Conservation (phyloP, 2,797 vertebrate species). For the Avahi laniger region DNA sequence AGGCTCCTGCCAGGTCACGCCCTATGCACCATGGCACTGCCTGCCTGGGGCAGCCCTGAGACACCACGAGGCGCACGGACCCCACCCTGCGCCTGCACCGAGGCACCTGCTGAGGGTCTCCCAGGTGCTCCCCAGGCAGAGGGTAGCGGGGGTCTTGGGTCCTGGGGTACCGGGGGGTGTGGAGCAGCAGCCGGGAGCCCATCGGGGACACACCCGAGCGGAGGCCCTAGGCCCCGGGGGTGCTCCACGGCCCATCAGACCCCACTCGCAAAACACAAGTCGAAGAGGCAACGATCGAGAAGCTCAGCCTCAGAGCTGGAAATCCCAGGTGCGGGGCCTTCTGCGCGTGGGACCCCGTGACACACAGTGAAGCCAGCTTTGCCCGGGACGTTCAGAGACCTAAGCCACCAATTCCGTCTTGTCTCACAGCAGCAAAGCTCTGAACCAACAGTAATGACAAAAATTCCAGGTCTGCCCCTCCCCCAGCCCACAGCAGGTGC, state of each 20-base stretch:
- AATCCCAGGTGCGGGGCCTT: neutral
- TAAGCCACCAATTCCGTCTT: neutral
- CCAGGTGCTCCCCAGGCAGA: neutral
- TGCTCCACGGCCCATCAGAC: neutral
- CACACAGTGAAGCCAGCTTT: neutral
- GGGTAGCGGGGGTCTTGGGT: neutral
- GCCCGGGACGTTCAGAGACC: neutral
- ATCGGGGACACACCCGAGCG: neutral
- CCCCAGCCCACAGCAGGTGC: neutral
- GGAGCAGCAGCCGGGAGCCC: neutral
- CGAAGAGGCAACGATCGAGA: neutral
- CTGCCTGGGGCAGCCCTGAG: neutral
- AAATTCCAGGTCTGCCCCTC: neutral
- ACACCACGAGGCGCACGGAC: fast-evolving
- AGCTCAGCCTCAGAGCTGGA: neutral
- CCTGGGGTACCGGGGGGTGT: neutral
- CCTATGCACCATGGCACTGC: neutral
- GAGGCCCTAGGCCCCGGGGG: fast-evolving
- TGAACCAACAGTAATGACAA: too few relatives aligned
- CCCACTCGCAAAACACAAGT: neutral
- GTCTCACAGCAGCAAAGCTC: neutral
- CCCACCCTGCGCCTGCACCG: too few relatives aligned
- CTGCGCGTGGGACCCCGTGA: neutral
- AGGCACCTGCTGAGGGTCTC: neutral
- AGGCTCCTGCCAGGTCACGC: neutral